Conservation (phyloP, 2,113 vertebrate species). For the Himantopus leucocephalus region DNA sequence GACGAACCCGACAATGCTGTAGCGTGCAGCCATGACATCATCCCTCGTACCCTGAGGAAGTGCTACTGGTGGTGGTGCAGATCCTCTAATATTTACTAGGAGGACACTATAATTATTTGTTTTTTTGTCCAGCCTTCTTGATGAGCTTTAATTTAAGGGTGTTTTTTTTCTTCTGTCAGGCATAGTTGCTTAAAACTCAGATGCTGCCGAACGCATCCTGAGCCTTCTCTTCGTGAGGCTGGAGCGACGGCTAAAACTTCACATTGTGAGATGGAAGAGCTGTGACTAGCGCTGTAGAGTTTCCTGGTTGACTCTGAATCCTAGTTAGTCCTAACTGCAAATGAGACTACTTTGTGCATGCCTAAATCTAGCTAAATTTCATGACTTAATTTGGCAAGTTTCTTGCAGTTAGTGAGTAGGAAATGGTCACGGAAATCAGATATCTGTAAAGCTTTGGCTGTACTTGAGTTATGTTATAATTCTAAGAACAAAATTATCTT, state of each 20-base stretch:
- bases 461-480: not conserved
- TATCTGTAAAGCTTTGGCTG: not conserved
- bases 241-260: not conserved
- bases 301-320: not conserved
- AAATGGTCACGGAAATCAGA: not conserved
- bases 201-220: not conserved
- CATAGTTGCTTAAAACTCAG: not conserved
- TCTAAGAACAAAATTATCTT: not conserved
- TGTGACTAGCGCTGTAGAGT: not conserved
- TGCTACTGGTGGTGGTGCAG: constrained; percentile 48
- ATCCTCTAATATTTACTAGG: constrained; percentile 25
- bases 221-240: not conserved
- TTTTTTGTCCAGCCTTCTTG: not conserved
- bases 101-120: not conserved
- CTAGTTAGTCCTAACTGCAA: not conserved
- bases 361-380: not conserved
- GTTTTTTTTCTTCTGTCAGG: not conserved
- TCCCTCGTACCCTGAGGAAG: constrained; percentile 69
- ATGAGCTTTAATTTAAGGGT: not conserved
- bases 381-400: not conserved
- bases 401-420: not conserved
- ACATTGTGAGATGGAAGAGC: not conserved
- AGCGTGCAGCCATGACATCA: constrained; percentile 63
- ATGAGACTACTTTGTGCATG: not conserved
- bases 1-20: constrained; percentile 52